phyloP scores from a whole-genome alignment of 2,888 invertebrate genomes.

The Neoitamus cyanurus region DNA sequence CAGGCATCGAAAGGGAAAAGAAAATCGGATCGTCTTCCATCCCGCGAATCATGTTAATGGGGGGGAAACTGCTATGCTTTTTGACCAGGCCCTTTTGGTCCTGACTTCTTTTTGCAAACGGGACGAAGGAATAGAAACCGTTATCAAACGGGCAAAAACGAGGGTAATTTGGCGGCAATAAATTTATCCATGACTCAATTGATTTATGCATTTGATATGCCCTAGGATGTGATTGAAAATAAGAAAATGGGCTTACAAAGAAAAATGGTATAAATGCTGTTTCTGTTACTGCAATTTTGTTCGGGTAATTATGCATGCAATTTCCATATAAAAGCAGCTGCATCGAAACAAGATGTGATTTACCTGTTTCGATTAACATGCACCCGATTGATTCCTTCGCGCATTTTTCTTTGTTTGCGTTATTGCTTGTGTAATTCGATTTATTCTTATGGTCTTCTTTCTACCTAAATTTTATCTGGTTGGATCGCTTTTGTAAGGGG shows the following conservation, averaged over 20 bases:
- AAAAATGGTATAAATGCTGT: background rate
- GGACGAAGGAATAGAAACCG: conserved; percentile 2
- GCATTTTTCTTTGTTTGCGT: background rate
- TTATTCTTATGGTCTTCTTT: background rate
- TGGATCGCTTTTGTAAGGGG: background rate
- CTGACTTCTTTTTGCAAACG: conserved; percentile 31
- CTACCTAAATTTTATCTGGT: background rate
- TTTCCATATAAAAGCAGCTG: conserved; percentile 32
- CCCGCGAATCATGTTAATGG: background rate
- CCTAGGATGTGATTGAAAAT: conserved; percentile 3
- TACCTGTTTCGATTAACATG: conserved; percentile 33
- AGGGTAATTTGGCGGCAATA: conserved; percentile 41
- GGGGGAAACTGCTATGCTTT: background rate
- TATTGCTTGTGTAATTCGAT: background rate
- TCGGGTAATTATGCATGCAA: conserved; percentile 25
- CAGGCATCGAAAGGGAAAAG: conserved; percentile 23
- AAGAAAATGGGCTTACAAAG: background rate
- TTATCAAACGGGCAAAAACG: conserved; percentile 13
- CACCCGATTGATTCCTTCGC: background rate
- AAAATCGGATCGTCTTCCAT: conserved; percentile 15
- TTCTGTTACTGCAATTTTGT: conserved; percentile 4
- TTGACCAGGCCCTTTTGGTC: background rate
- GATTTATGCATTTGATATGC: background rate
- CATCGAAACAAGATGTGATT: background rate
- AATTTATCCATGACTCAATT: conserved; percentile 23